These are phyloP conservation scores for Catharus ustulatus DNA, from an alignment of 2,797 vertebrate genomes.

Conservation along the genomic window DNA sequence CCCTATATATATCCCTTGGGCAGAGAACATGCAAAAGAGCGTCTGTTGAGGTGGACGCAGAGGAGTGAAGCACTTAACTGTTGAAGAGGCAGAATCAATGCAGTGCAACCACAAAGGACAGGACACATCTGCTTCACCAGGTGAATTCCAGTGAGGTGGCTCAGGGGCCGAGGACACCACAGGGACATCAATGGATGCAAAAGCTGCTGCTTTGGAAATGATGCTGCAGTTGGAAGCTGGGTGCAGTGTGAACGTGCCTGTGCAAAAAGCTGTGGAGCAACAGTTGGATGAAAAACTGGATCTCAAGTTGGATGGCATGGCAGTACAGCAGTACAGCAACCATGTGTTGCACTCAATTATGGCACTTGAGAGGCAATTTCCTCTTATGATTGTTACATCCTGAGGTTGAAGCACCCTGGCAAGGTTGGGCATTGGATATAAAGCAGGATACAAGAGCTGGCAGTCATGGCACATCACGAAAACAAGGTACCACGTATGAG, in stretches of 20 bases:
- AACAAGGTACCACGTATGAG: rapidly evolving
- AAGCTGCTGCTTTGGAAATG: not conserved
- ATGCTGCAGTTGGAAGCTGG: not conserved
- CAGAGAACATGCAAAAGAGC: not conserved
- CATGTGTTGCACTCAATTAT: rapidly evolving
- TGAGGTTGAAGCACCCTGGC: not conserved
- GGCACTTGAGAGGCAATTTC: not conserved
- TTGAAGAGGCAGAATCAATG: not conserved
- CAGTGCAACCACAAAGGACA: not conserved
- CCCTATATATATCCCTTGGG: not conserved
- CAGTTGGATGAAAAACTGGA: not conserved
- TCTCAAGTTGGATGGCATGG: not conserved
- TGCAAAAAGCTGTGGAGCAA: not conserved
- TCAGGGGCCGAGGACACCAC: not conserved
- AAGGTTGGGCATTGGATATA: not conserved
- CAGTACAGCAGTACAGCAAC: not conserved
- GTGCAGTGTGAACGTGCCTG: rapidly evolving
- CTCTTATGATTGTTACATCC: not conserved
- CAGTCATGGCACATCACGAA: not conserved
- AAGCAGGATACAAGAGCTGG: not conserved
- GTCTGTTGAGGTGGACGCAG: not conserved
- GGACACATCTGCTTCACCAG: not conserved
- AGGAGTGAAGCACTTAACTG: not conserved
- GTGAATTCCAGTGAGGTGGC: not conserved
- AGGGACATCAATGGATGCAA: not conserved